Percentiles rank a stretch among this genome's conserved stretches.
Evolutionary conservation across 92 coral and sea anemone genomes (phyloP).

Genomic region (Heliopora coerulea): DNA sequence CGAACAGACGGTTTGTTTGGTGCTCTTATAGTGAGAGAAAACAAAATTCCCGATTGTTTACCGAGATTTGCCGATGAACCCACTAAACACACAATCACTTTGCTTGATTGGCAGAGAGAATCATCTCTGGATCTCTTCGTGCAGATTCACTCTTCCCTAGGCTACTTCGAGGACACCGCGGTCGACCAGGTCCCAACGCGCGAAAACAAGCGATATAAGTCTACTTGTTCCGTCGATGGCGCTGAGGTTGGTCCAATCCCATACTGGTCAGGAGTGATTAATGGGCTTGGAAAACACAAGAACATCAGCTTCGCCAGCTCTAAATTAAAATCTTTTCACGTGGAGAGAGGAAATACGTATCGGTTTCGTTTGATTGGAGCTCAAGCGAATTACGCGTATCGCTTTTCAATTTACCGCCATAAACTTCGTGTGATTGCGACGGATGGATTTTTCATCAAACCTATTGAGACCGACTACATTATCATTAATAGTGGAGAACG

Average conservation of each 20-base stretch:
- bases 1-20: conserved; percentile 59
- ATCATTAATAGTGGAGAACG: conserved; percentile 58
- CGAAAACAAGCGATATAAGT: conserved; percentile 35
- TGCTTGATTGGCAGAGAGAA: too few relatives aligned
- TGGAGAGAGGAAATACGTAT: conserved; percentile 50
- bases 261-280: conserved; percentile 51
- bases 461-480: conserved; percentile 49
- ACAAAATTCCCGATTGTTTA: conserved; percentile 26
- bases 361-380: conserved; percentile 55
- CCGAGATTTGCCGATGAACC: too few relatives aligned
- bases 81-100: too few relatives aligned
- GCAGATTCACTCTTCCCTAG: conserved; percentile 47
- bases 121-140: conserved; percentile 29
- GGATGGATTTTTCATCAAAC: conserved; percentile 58
- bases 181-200: conserved; percentile 33
- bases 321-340: conserved; percentile 38
- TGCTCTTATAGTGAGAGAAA: conserved; percentile 48
- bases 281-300: conserved; percentile 54
- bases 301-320: conserved; percentile 50
- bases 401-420: conserved; percentile 64
- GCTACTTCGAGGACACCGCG: conserved; percentile 28
- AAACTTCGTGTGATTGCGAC: conserved; percentile 56
- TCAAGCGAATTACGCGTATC: conserved; percentile 41
- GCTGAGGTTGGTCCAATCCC: conserved; percentile 28
- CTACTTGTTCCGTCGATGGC: conserved; percentile 45